Percentiles rank a stretch among this genome's conserved stretches.
phyloP scores from a whole-genome alignment of 2,797 vertebrate genomes.

The Capromys pilorides region DNA sequence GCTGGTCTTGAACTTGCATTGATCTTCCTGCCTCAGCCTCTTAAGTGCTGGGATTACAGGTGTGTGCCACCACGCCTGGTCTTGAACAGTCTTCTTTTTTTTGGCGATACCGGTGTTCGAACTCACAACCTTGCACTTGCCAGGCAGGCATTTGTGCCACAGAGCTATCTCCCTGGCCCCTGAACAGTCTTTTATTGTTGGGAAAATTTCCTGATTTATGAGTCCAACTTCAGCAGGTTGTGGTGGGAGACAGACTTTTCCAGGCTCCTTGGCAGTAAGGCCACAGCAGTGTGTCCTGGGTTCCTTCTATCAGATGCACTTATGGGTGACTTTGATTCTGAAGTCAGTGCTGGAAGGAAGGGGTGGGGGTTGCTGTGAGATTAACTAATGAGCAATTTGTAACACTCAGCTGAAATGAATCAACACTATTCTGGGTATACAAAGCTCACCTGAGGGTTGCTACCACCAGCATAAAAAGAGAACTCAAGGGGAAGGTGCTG shows the following conservation, averaged over 20 bases:
- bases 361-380: neutral
- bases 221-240: neutral
- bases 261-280: neutral
- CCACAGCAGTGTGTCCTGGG: neutral
- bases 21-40: too few species aligned
- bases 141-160: too few species aligned
- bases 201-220: neutral
- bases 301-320: neutral
- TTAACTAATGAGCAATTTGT: neutral
- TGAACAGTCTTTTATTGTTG: neutral
- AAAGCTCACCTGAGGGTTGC: neutral
- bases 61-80: too few species aligned
- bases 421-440: neutral
- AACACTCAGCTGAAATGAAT: neutral
- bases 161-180: too few species aligned
- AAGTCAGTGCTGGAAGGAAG: neutral
- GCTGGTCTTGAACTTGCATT: too few species aligned
- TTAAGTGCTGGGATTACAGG: too few species aligned
- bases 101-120: too few species aligned
- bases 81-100: too few species aligned
- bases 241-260: conserved; percentile 22
- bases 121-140: too few species aligned
- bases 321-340: neutral
- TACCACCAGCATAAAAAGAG: neutral
- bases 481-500: neutral